Evolutionary conservation across 2,888 invertebrate species (phyloP), one percentile per base, ranked within the genome.

Genomic region (Euclidia mi): DNA sequence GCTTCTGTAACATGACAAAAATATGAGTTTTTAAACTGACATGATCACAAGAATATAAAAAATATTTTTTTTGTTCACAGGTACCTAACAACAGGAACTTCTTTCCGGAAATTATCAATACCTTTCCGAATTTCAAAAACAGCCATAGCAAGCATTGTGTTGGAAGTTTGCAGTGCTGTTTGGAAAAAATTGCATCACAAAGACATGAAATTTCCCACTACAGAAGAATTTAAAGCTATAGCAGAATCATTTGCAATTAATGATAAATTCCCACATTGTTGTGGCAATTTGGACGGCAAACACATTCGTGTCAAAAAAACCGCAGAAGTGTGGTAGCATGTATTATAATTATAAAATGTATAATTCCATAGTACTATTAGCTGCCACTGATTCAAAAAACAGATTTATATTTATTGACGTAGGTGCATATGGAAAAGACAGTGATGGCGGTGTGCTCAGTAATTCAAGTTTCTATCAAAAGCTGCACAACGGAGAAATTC

Each of bases 241-340:
- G 51, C 51, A 42, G 44, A 57, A 44, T 52, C 47, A 31, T 57
- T 52, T 58, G 17, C 58, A 63, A 63, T 51, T 14, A 56, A 56
- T 34, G 29, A 55, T 56, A 63, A 63, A 59, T 63, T 63, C 41
- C 58, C 62, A 55, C 58, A 56, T 47, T 57, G 55, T 56, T 56
- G 51, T 55, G 63, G 63, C 48, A 55, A 55, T 62, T 44, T 56
- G 45, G 63, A 71, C 52, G 67, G 71, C 35, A 71, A 71, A 60
- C 67, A 20, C 2, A 20, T 20, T 20, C 20, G 20, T 2, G 20
- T 20, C 20, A 20, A 20, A 1, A n/a, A 20, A 20, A 2, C 20
- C 2, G 20, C 4, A 0, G 20, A 20, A 20, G 20, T 20, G 1
- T 20, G 20, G 20, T 6, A 20, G 20, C 20, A 42, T 56, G 41